These are phyloP conservation scores for Aleadryas rufinucha DNA, from an alignment of 2,113 vertebrate genomes.

Conservation along the genomic window DNA sequence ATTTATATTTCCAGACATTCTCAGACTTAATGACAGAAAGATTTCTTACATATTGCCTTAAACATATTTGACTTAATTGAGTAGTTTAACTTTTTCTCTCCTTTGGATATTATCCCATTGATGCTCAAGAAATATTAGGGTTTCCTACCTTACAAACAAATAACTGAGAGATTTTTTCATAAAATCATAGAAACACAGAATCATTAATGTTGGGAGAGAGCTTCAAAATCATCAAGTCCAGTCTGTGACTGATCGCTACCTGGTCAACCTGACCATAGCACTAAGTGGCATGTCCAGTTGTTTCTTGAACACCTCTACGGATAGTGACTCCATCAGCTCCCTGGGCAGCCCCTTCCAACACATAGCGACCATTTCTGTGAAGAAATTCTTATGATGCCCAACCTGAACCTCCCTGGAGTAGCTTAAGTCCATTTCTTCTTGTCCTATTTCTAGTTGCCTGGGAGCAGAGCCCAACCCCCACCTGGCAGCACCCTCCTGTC, in stretches of 20 bases:
- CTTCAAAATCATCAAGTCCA: background rate
- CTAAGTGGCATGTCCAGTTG: accelerated
- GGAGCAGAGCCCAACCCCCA: accelerated
- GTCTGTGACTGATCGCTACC: background rate
- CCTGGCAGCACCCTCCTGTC: accelerated
- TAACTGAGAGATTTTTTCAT: background rate
- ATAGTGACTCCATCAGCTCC: background rate
- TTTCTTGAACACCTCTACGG: background rate
- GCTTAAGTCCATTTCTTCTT: background rate
- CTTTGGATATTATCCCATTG: background rate
- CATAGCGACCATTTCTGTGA: background rate
- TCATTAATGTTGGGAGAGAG: background rate
- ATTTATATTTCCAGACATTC: background rate
- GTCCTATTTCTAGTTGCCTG: background rate
- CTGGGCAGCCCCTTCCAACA: background rate
- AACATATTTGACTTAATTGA: background rate
- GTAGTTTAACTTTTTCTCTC: background rate
- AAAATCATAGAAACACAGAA: background rate
- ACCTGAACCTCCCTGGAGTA: background rate
- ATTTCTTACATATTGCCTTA: background rate
- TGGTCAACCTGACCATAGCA: background rate
- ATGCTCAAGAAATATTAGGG: background rate
- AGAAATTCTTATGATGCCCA: background rate
- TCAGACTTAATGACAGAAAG: background rate
- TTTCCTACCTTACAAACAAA: background rate